A percentile compares a stretch with the other conserved stretches of the same genome.
Evolutionary conservation across 2,113 vertebrate species (phyloP).

Genomic region (Xenotilapia leptura): DNA sequence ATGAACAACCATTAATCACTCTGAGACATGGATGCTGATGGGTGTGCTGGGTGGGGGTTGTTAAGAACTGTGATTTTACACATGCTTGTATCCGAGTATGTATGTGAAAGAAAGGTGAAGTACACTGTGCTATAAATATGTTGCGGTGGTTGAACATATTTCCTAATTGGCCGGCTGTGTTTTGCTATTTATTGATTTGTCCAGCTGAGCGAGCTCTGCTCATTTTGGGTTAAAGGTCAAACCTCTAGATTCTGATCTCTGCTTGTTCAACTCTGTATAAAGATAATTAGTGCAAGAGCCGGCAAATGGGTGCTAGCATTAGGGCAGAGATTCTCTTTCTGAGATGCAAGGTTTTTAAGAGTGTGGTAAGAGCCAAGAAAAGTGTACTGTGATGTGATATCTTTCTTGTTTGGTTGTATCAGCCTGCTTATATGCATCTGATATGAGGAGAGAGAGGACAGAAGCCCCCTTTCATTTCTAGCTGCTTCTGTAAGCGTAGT

Average conservation of each 20-base stretch:
- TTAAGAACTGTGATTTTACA: neutral
- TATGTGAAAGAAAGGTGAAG: neutral
- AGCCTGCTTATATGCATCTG: neutral
- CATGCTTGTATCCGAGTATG: neutral
- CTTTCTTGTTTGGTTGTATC: neutral
- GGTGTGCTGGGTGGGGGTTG: neutral
- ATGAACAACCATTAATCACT: constrained; percentile 59
- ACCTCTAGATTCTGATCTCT: neutral
- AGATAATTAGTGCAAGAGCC: neutral
- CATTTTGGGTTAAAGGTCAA: neutral
- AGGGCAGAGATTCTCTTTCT: neutral
- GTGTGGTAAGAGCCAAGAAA: neutral
- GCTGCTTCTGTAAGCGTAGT: neutral
- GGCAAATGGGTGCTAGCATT: neutral
- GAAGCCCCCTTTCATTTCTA: neutral
- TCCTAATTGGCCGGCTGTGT: neutral
- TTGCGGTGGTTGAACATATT: neutral
- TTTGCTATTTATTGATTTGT: neutral
- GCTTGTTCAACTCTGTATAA: neutral
- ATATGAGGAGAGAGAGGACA: neutral
- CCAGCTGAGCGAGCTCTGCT: neutral
- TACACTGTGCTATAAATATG: neutral
- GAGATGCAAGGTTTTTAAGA: neutral
- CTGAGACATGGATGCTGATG: constrained; percentile 3
- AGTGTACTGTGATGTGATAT: neutral